These are phyloP conservation scores for Lepidocyrtoides sp. DNA, from an alignment of 2,888 invertebrate species.

Conservation along the genomic window DNA sequence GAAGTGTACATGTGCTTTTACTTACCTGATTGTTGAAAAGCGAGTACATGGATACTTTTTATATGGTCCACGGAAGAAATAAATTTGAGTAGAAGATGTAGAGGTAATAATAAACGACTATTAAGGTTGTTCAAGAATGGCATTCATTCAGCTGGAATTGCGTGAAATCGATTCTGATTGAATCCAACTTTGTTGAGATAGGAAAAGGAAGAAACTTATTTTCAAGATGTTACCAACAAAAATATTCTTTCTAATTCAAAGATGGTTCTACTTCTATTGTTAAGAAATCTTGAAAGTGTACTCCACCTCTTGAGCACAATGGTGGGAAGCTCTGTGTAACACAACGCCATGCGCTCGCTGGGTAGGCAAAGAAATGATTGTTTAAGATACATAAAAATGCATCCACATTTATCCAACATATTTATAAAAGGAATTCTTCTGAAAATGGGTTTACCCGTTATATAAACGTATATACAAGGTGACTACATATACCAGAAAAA, in stretches of 20 bases:
- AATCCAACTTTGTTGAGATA: constrained; percentile 24
- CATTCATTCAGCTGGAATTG: constrained; percentile 69
- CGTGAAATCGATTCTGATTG: constrained; percentile 73
- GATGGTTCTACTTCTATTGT: constrained; percentile 55
- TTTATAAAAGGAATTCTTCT: too few relatives aligned
- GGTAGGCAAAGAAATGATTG: too few relatives aligned
- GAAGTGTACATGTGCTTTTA: neutral
- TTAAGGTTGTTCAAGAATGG: constrained; percentile 2
- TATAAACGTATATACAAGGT: too few relatives aligned
- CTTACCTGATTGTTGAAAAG: too few relatives aligned
- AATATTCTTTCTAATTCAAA: constrained; percentile 16
- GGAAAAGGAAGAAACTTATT: constrained; percentile 62
- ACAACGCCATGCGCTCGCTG: neutral
- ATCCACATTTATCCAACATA: neutral
- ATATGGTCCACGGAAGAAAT: too few relatives aligned
- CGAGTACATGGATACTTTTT: neutral
- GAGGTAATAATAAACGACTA: neutral
- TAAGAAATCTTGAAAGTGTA: constrained; percentile 36
- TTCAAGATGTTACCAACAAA: constrained; percentile 60
- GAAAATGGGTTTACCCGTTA: too few relatives aligned
- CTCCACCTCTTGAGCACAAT: constrained; percentile 54
- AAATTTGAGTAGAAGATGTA: neutral
- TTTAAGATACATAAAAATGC: too few relatives aligned
- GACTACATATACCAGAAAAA: neutral
- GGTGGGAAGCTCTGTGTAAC: too few relatives aligned